Evolutionary conservation across 1,140 invertebrate species (phyloP), one percentile per base, ranked within the genome.

Genomic region (Drosophila navojoa): DNA sequence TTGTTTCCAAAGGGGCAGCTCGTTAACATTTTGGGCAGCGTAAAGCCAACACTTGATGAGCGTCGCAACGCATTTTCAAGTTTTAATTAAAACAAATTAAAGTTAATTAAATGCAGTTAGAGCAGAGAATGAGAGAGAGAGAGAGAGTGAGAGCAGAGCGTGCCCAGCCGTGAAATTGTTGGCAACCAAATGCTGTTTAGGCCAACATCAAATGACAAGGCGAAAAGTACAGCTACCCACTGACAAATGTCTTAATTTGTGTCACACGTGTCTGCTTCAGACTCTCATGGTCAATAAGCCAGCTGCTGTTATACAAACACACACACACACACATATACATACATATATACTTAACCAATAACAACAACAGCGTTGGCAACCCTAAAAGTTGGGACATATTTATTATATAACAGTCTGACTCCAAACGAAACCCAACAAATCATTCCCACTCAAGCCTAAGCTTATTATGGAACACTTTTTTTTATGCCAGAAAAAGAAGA

Each of bases 11-110:
- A 25, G 9, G 62, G 25, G 52, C 54, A 50, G 32, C 59, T 22
- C 45, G 58, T 70, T 70, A 54, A 54, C 45, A 61, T 67, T 68
- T 71, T 55, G 54, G 64, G 64, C 52, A 40, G 42, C 22, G 38
- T 11, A 2, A 38, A 38, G 35, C 35, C 35, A 35, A 25, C 57
- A 42, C 22, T 63, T 63, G 71, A 75, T 74, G 71, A 74, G 71
- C 66, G 15, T 54, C 52, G 68, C 64, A 62, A 22, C 32, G 72
- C 67, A 71, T 71, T 75, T 75, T 63, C 68, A 47, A 71, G 67
- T 75, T 75, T 71, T 75, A 75, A 75, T 75, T 75, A 75, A 75
- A 75, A 75, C 67, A 58, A 75, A 75, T 75, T 75, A 71, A 75
- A 75, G 72, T 71, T 71, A 75, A 71, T 75, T 75, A 75, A 75